Evolutionary conservation across 2,797 vertebrate genomes (phyloP).

Genomic region (Microctenopoma lineatum): DNA sequence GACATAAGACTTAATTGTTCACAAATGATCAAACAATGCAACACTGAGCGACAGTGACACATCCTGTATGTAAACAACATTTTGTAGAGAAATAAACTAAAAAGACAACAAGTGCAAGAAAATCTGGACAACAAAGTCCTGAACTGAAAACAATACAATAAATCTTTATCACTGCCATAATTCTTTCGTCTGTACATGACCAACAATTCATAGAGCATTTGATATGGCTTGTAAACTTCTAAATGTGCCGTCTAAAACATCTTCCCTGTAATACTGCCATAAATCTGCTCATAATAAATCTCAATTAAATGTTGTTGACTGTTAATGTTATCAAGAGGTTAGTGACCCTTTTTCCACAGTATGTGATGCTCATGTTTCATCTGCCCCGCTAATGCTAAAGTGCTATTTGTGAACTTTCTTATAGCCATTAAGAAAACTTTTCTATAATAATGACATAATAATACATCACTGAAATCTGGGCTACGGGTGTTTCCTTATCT

Average conservation of each 20-base stretch:
- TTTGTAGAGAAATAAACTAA: background rate
- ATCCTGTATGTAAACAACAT: background rate
- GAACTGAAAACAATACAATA: conserved; percentile 7
- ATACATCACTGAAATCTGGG: conserved; percentile 16
- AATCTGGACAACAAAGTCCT: background rate
- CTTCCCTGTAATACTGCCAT: conserved; percentile 1
- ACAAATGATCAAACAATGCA: conserved; percentile 4
- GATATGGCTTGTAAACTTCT: background rate
- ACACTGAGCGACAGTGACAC: background rate
- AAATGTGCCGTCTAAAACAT: background rate
- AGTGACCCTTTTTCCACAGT: background rate
- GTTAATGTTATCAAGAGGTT: background rate
- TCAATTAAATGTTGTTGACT: background rate
- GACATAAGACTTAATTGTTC: background rate
- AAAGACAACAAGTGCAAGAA: background rate
- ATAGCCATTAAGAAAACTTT: conserved; percentile 1
- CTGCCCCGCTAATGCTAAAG: background rate
- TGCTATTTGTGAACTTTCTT: background rate
- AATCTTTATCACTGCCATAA: conserved; percentile 5
- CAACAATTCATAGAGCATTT: conserved; percentile 1
- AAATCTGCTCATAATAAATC: background rate
- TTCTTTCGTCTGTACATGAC: background rate
- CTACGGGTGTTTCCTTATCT: conserved; percentile 33
- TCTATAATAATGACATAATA: conserved; percentile 1
- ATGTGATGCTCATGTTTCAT: conserved; percentile 6